Conservation (phyloP, 2,888 invertebrate species). For the Branchipolynoe longqiensis region DNA sequence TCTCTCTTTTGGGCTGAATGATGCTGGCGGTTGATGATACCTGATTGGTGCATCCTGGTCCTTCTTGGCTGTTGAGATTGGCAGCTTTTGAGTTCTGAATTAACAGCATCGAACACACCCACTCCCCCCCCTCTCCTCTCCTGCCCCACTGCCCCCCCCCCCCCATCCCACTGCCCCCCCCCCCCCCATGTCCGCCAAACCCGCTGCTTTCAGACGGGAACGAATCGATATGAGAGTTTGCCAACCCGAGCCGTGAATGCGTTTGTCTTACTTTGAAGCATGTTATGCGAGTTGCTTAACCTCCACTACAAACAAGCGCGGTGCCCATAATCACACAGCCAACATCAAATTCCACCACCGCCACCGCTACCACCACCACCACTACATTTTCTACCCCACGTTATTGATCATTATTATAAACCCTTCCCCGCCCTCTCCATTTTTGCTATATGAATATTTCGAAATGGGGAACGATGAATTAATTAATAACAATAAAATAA, state of each 20-base stretch:
- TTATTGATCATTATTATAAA: too few species aligned
- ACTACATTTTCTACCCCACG: too few species aligned
- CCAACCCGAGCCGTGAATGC: neutral
- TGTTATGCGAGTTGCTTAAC: too few species aligned
- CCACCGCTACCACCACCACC: too few species aligned
- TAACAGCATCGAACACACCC: neutral
- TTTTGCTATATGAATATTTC: too few species aligned
- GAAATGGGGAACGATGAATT: too few species aligned
- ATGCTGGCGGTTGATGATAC: neutral
- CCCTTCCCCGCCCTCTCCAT: too few species aligned
- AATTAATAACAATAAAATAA: too few species aligned
- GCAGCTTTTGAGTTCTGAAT: neutral
- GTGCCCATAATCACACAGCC: too few species aligned
- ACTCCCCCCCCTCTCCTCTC: neutral
- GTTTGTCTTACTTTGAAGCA: neutral
- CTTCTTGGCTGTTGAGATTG: neutral
- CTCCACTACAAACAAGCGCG: too few species aligned
- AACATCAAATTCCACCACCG: too few species aligned
- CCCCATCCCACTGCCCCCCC: too few species aligned
- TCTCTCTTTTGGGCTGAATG: neutral
- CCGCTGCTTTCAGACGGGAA: neutral
- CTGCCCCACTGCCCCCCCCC: neutral
- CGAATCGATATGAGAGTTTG: slow-evolving; percentile 2
- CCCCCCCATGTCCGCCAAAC: neutral
- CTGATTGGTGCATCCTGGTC: neutral